These are phyloP conservation scores for Anolis sagrei DNA, from an alignment of 2,113 vertebrate species.

Conservation along the genomic window DNA sequence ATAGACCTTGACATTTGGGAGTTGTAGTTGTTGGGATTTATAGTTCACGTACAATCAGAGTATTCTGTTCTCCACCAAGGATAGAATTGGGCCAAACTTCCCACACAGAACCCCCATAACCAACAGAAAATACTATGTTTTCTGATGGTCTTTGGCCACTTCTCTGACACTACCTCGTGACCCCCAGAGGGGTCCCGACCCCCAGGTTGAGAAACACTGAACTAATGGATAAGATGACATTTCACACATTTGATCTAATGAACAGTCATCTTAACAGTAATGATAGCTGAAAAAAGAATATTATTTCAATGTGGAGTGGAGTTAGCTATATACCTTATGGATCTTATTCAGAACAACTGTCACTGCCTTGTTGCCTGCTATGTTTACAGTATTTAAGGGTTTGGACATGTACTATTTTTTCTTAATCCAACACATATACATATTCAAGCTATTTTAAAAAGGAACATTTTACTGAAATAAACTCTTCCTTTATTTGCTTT, in stretches of 20 bases:
- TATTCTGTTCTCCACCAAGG: too few relatives aligned
- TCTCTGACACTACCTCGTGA: too few relatives aligned
- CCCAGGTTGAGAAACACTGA: too few relatives aligned
- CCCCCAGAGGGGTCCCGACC: too few relatives aligned
- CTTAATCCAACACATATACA: constrained; percentile 39
- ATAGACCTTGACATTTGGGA: too few relatives aligned
- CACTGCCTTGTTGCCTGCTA: not conserved
- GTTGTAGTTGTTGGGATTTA: too few relatives aligned
- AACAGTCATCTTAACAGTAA: not conserved
- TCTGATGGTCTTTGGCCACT: too few relatives aligned
- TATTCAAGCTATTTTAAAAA: constrained; percentile 46
- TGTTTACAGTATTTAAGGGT: constrained; percentile 4
- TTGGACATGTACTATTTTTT: constrained; percentile 22
- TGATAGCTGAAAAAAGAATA: not conserved
- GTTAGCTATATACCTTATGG: too few relatives aligned
- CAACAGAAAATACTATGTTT: too few relatives aligned
- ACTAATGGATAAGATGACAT: not conserved
- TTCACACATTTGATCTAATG: not conserved
- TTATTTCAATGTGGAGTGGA: not conserved
- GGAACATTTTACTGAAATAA: constrained; percentile 45
- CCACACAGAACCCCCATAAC: too few relatives aligned
- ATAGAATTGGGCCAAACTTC: too few relatives aligned
- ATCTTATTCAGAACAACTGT: not conserved
- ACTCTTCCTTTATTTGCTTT: constrained; percentile 52
- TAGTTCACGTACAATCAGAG: too few relatives aligned